These are phyloP conservation scores for Drosophila sucinea DNA, from an alignment of 1,140 invertebrate species.

Conservation along the genomic window DNA sequence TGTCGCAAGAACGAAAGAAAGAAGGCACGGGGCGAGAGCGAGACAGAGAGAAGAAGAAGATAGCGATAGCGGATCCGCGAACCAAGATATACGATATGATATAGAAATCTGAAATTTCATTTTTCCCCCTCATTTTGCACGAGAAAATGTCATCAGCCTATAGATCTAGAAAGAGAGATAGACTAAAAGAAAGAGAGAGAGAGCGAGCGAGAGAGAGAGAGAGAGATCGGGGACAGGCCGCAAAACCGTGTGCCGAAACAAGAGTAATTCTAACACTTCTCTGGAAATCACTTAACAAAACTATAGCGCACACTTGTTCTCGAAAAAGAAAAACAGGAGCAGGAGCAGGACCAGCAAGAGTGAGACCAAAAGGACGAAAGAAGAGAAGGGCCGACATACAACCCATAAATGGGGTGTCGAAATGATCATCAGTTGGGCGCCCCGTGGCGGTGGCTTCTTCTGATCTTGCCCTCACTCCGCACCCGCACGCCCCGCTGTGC, in stretches of 20 bases:
- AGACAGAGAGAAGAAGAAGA: neutral
- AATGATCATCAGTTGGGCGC: conserved; percentile 55
- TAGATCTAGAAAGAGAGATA: conserved; percentile 24
- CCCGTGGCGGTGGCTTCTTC: conserved; percentile 37
- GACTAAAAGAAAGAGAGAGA: too few species aligned
- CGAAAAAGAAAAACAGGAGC: neutral
- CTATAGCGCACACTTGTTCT: conserved; percentile 34
- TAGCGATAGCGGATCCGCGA: neutral
- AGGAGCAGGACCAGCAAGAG: neutral
- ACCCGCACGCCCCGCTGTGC: conserved; percentile 17
- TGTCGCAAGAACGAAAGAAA: neutral
- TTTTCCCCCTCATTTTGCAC: conserved; percentile 34
- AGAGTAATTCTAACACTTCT: conserved; percentile 49
- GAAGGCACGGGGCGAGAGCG: neutral
- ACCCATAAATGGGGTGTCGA: conserved; percentile 56
- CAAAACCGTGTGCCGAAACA: conserved; percentile 34
- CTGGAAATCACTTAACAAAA: conserved; percentile 46
- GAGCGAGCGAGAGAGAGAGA: neutral
- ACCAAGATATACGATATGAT: conserved; percentile 21
- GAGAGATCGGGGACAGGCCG: neutral
- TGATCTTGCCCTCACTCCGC: conserved; percentile 42
- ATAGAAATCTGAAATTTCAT: neutral
- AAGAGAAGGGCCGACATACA: conserved; percentile 22
- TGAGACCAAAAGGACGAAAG: neutral
- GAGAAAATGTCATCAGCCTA: conserved; percentile 52